Percentiles rank a stretch among this genome's conserved stretches.
Evolutionary conservation across 2,113 vertebrate genomes (phyloP).

Genomic region (Etheostoma cragini): DNA sequence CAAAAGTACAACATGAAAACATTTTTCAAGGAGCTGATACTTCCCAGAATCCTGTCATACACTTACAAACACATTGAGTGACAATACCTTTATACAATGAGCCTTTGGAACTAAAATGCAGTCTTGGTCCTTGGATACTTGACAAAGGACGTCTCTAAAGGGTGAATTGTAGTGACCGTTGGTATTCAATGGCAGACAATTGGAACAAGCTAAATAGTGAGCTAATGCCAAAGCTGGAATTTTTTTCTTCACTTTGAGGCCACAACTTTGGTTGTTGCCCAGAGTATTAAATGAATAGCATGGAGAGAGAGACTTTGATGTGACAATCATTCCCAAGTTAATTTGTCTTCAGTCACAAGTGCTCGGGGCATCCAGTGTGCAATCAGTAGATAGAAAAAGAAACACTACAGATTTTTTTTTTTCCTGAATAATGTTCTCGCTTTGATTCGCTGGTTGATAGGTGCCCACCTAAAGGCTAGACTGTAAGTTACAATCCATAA

Average conservation of each 20-base stretch:
- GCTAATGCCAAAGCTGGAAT: constrained; percentile 18
- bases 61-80: constrained; percentile 9
- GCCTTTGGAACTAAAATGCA: constrained; percentile 11
- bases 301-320: constrained; percentile 60
- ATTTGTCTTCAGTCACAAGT: constrained; percentile 74
- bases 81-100: constrained; percentile 24
- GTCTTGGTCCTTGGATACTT: constrained; percentile 52
- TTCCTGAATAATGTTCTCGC: constrained; percentile 44
- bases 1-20: constrained; percentile 23
- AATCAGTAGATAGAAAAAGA: constrained; percentile 68
- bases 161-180: constrained; percentile 36
- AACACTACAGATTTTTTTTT: constrained; percentile 44
- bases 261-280: constrained; percentile 59
- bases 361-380: constrained; percentile 64
- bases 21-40: constrained; percentile 44
- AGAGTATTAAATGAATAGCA: constrained; percentile 62
- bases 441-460: constrained; percentile 64
- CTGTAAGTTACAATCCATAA: constrained; percentile 53
- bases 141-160: constrained; percentile 28
- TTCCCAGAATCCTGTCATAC: constrained; percentile 28
- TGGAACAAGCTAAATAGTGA: constrained; percentile 49
- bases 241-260: constrained; percentile 38
- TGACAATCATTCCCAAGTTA: constrained; percentile 74
- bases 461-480: constrained; percentile 65
- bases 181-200: constrained; percentile 38